A percentile compares a stretch with the other conserved stretches of the same genome.
phyloP scores from a whole-genome alignment of 2,888 invertebrate species.

The Thyatira batis region DNA sequence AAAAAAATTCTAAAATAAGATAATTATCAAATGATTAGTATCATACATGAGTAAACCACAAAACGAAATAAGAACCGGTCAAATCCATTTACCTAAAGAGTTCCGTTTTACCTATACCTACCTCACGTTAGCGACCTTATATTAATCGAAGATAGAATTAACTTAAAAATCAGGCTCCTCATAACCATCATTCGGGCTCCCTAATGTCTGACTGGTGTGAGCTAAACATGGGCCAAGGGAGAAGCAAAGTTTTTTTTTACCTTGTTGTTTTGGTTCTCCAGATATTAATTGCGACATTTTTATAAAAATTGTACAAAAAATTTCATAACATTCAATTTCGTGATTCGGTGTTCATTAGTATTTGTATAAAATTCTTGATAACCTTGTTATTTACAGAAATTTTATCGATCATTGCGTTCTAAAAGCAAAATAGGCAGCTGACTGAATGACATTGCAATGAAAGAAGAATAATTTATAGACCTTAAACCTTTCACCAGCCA shows the following conservation, averaged over 20 bases:
- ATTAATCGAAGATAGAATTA: no score
- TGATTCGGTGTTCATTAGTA: background rate
- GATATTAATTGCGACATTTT: slow-evolving; percentile 39
- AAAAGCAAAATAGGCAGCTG: slow-evolving; percentile 24
- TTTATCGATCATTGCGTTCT: slow-evolving; percentile 18
- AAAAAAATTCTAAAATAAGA: no score
- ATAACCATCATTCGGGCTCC: no score
- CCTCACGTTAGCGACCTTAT: no score
- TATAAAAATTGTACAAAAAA: background rate
- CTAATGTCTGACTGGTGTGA: no score
- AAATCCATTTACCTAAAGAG: no score
- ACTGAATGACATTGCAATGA: slow-evolving; percentile 5
- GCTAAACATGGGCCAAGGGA: no score
- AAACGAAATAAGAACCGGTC: no score
- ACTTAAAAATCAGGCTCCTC: no score
- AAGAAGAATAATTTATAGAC: slow-evolving; percentile 1
- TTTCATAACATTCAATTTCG: slow-evolving; percentile 20
- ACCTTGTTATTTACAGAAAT: slow-evolving; percentile 6
- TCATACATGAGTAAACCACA: no score
- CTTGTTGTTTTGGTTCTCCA: slow-evolving; percentile 38
- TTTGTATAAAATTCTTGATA: background rate
- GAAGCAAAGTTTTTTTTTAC: slow-evolving; percentile 21
- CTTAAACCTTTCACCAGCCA: background rate
- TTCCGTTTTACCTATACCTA: no score
- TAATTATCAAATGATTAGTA: no score